A percentile compares a stretch with the other conserved stretches of the same genome.
Conservation (phyloP, 2,113 vertebrate genomes). For the Brachyhypopomus gauderio region DNA sequence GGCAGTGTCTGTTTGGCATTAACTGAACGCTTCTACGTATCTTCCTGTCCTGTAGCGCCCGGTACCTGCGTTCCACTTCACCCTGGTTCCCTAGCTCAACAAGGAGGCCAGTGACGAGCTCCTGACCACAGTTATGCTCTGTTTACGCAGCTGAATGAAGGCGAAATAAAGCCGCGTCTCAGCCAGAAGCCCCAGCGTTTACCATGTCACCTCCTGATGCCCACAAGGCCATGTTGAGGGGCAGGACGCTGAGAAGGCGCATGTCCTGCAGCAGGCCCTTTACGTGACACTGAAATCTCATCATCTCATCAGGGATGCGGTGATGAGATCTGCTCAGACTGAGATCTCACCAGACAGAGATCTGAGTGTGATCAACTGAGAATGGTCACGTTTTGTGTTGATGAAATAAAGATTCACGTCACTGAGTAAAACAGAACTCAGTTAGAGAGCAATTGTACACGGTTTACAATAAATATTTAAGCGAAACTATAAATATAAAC, state of each 20-base stretch:
- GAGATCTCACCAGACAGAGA: not conserved
- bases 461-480: slow-evolving; percentile 53
- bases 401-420: slow-evolving; percentile 34
- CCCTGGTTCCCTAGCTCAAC: slow-evolving; percentile 52
- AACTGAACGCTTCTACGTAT: not conserved
- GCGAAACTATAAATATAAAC: slow-evolving; percentile 51
- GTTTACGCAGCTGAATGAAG: slow-evolving; percentile 65
- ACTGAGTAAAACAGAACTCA: slow-evolving; percentile 16
- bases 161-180: slow-evolving; percentile 61
- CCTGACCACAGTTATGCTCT: slow-evolving; percentile 67
- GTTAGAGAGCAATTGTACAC: slow-evolving; percentile 19
- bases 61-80: slow-evolving; percentile 50
- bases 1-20: too few relatives aligned
- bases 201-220: not conserved
- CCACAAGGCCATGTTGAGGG: too few relatives aligned
- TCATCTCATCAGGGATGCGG: not conserved
- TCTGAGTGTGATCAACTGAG: not conserved
- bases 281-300: too few relatives aligned
- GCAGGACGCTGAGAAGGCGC: not conserved
- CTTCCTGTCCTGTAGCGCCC: slow-evolving; percentile 33
- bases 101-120: slow-evolving; percentile 65
- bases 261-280: not conserved
- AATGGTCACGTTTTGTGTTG: slow-evolving; percentile 18
- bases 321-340: not conserved
- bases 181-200: slow-evolving; percentile 26